A percentile compares a stretch with the other conserved stretches of the same genome.
Evolutionary conservation across 2,113 vertebrate species (phyloP).

Genomic region (human (Homo sapiens)): GRCh38 chr13:92200001-92200500

Average conservation of each 20-base stretch:
- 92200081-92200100: constrained; percentile 42
- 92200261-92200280: not conserved
- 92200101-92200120: not conserved
- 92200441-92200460: not conserved
- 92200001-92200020: not conserved
- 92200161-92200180: not conserved
- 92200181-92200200: constrained; percentile 24
- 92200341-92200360: not conserved
- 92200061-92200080: not conserved
- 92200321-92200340: not conserved
- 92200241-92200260: not conserved
- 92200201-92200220: constrained; percentile 34
- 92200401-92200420: not conserved
- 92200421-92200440: constrained; percentile 30
- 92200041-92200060: not conserved
- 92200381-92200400: constrained; percentile 24
- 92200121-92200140: not conserved
- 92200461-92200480: not conserved
- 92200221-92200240: not conserved
- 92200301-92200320: not conserved
- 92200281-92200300: not conserved
- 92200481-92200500: not conserved
- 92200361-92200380: not conserved
- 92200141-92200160: constrained; percentile 38
- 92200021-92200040: not conserved